Evolutionary conservation across 1,140 invertebrate species (phyloP).

Genomic region (Chrysopa pallens): DNA sequence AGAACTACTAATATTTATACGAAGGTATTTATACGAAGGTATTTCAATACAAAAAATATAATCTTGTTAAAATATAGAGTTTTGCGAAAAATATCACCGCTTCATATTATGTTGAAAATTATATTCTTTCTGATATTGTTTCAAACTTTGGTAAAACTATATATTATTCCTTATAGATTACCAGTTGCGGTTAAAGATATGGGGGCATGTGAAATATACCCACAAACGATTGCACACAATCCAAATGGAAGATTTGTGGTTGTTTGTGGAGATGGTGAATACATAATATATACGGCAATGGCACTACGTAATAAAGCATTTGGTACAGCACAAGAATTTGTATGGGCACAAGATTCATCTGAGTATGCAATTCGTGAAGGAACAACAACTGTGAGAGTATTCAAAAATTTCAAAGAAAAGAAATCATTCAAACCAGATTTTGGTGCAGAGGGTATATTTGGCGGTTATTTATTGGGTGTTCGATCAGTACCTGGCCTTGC

Average conservation of each 20-base stretch:
- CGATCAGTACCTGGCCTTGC: constrained; percentile 79
- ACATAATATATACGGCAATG: constrained; percentile 99
- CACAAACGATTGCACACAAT: constrained; percentile 95
- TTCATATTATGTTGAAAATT: too few species aligned
- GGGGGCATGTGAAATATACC: constrained; percentile 99
- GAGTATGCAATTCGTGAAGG: constrained; percentile 89
- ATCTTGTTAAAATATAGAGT: too few species aligned
- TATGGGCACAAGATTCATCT: constrained; percentile 94
- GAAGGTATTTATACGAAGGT: too few species aligned
- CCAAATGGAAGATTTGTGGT: constrained; percentile 97
- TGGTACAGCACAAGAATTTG: constrained; percentile 95
- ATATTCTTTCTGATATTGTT: too few species aligned
- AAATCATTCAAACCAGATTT: constrained; percentile 91
- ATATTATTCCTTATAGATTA: constrained; percentile 21
- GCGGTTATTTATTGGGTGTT: constrained; percentile 86
- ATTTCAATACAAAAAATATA: too few species aligned
- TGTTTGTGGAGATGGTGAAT: constrained; percentile 98
- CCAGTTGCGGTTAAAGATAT: constrained; percentile 93
- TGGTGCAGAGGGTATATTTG: constrained; percentile 89
- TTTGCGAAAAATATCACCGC: too few species aligned
- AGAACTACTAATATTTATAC: too few species aligned
- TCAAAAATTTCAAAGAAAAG: constrained; percentile 97
- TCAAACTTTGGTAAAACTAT: too few species aligned
- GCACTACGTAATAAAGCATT: constrained; percentile 97
- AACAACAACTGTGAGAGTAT: constrained; percentile 78